Evolutionary conservation across 2,888 invertebrate species (phyloP), one percentile per base, ranked within the genome.

Genomic region (Bombylius major): DNA sequence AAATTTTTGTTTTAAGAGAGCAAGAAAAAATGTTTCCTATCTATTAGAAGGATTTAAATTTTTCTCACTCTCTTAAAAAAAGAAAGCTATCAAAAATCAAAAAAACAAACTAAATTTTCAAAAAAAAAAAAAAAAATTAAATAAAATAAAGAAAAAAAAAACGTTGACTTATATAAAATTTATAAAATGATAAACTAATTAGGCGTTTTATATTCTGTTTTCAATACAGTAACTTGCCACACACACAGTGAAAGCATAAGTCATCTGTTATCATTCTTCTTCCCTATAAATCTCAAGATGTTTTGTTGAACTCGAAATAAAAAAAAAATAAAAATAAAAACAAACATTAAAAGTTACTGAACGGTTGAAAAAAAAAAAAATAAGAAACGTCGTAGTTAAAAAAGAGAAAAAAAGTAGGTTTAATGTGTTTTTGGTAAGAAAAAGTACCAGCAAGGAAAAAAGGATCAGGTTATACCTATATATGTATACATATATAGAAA

Each of bases 1-100:
- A 23, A 23, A 23, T 48, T 50, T 47, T 11, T 52, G 36, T 49
- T 50, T 34, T 54, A 81, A 82, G 23, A 23, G 23, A 23, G 23
- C 23, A 23, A 23, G 23, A 23, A 23, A 23, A 23, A 23, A 23
- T 23, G 23, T 23, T 23, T 23, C 23, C 23, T 23, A 2, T 23
- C 23, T 23, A 23, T 23, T 77, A 81, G 78, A 81, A 81, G 81
- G 81, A 81, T 82, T 81, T 71, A 64, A 75, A 60, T 42, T 46
- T 55, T 42, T 55, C 34, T n/a, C 50, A 34, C 46, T 50, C 45
- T 46, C 23, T 23, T 23, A 3, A 23, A 23, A 23, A 23, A 23
- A 23, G n/a, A n/a, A 23, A 23, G 3, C 23, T 23, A 23, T 23
- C 23, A 23, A 23, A 5, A 44, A 9, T n/a, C 3, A 46, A 46